Base-by-base conservation (phyloP, 35 echinoderm and acorn worm species). In the Ptychodera flava region DNA sequence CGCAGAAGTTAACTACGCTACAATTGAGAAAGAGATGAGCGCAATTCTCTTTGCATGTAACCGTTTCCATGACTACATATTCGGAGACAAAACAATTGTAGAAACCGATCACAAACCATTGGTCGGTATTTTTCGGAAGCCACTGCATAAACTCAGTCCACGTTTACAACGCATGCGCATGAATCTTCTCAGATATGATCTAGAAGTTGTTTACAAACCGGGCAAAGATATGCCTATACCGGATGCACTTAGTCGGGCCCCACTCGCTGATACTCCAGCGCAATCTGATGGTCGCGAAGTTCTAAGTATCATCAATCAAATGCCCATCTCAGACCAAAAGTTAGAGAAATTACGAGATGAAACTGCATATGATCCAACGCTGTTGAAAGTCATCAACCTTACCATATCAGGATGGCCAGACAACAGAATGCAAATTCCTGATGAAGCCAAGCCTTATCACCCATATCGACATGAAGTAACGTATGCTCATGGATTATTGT, bases 1-100 rank as follows among this genome's bases (percentile, higher is more conserved):
- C 78, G 33, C 83, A 91, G 35, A 90, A 90, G 78, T 36, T 38
- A 38, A 36, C 16, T 86, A 91, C n/a, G 53, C 36, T 28, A 83
- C 85, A 38, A 91, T 91, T 15, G 84, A 91, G 78, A 91, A 91
- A 75, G 84, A 91, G 35, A 36, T 85, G 36, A 77, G 85, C 1
- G 84, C 89, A 14, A 85, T 91, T 29, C 77, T 91, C 31, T 91
- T 38, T 15, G 29, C 84, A 85, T 77, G 80, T 32, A 81, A 34
- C 33, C 33, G 35, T 34, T 81, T 81, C 35, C 80, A 81, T 81
- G 16, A 31, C 6, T 81, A 81, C n/a, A 34, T 81, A 81, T 81
- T 34, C 35, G 80, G 80, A 33, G 35, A 34, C 33, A 81, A 34
- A 16, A 34, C 33, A 34, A 81, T 81, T 81, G 80, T 81, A 1